Conservation (phyloP, 2,797 vertebrate genomes). For the Cyclura pinguis region DNA sequence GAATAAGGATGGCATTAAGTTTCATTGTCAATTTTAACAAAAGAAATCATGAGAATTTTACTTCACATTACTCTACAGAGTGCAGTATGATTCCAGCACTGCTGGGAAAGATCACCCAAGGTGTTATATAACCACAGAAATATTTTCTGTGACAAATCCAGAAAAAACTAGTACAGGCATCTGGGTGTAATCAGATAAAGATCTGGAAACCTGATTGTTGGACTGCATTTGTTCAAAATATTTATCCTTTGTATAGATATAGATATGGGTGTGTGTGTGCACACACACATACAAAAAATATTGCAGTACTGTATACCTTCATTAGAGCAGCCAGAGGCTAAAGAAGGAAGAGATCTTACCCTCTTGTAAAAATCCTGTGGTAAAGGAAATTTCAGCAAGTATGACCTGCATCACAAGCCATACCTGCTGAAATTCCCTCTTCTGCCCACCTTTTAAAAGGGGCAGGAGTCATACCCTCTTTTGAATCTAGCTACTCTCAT, state of each 20-base stretch:
- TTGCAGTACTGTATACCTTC: neutral
- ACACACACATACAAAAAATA: neutral
- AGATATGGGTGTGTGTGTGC: neutral
- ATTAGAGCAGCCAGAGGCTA: neutral
- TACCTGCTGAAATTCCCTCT: neutral
- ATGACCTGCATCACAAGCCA: neutral
- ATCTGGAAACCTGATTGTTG: neutral
- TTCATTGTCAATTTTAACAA: constrained; percentile 1
- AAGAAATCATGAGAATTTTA: neutral
- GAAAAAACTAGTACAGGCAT: constrained; percentile 22
- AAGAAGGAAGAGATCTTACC: neutral
- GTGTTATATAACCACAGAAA: neutral
- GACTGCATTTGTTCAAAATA: fast-evolving
- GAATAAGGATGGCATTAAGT: constrained; percentile 25
- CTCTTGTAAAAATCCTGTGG: neutral
- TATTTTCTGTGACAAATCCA: constrained; percentile 36
- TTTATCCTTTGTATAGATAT: neutral
- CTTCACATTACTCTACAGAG: neutral
- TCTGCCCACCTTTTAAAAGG: no score
- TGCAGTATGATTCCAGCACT: neutral
- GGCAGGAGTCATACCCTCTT: neutral
- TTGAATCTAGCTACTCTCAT: neutral
- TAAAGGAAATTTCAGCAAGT: neutral
- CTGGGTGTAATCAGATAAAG: neutral
- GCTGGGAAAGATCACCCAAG: neutral